Percentiles rank a stretch among this genome's conserved stretches.
Evolutionary conservation across 1,140 invertebrate species (phyloP).

Genomic region (Brachionus rotundiformis): DNA sequence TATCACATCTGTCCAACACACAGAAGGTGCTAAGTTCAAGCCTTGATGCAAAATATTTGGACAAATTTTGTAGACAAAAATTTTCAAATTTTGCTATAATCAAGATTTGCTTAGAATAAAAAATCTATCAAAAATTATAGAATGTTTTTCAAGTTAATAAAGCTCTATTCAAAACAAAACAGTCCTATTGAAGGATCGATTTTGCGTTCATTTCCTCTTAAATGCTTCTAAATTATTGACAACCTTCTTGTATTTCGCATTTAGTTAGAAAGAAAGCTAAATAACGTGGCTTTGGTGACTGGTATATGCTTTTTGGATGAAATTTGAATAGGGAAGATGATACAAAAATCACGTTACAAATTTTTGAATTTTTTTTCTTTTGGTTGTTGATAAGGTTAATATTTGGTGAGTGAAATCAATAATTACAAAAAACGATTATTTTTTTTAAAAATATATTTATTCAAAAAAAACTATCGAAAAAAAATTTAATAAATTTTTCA

Average conservation of each 20-base stretch:
- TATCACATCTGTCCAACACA: conserved; percentile 44
- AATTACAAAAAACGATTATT: no score
- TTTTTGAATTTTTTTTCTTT: neutral
- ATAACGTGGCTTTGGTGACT: neutral
- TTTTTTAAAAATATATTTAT: no score
- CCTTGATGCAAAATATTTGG: conserved; percentile 33
- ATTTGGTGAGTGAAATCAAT: neutral
- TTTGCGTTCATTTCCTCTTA: neutral
- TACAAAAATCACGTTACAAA: neutral
- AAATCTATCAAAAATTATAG: no score
- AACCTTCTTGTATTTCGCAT: neutral
- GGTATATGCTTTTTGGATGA: neutral
- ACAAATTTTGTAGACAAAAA: no score
- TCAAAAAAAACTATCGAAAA: no score
- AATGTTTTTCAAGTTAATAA: no score
- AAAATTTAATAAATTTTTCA: no score
- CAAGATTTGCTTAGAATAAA: no score
- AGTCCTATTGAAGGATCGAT: neutral
- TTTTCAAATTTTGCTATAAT: no score
- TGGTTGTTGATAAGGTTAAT: neutral
- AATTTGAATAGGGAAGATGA: neutral
- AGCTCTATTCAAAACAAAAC: no score
- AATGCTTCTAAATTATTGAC: neutral
- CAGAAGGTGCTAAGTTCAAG: conserved; percentile 36
- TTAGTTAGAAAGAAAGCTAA: neutral